Base-by-base conservation (phyloP, 2,797 vertebrate genomes). In the Urosaurus nigricauda region DNA sequence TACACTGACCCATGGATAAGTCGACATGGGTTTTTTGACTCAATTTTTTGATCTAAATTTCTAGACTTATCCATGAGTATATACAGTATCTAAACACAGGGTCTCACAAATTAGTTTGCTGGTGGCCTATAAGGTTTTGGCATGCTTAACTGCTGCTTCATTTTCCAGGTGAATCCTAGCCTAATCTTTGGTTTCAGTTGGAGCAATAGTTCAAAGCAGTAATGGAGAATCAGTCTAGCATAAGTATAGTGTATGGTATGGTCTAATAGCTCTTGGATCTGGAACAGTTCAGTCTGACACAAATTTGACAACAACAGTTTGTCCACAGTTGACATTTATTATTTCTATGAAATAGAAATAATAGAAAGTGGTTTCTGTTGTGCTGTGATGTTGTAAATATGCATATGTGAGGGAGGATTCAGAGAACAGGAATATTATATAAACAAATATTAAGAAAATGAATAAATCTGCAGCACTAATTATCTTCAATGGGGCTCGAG, bases 81-180 rank as follows among this genome's bases (percentile, higher is more conserved):
- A n/a, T n/a, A n/a, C n/a, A n/a, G n/a, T n/a, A n/a, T n/a, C 88
- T 87, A 75, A 85, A 88, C 85, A 88, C 89, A 89, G 91, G 90
- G 37, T 37, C 43, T 37, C 32, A 37, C 35, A 75, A 24, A 40
- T 53, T 24, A 78, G 2, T 73, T 14, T 21, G 70, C 13, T 79
- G 60, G 74, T 14, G 9, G 83, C 17, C 3, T 89, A 47, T 35
- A 32, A 56, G 2, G 37, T 51, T 53, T 35, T 73, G 56, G 26
- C 16, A 60, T 35, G 24, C 58, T 21, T 37, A 40, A 58, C 24
- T 51, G 5, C 32, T 37, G 17, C 43, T 32, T 63, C 32, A 51
- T 32, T 74, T 74, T n/a, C 68, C 16, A 74, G 40, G 1, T 47
- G n/a, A 80, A 70, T 37, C 8, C 37, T 29, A 65, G 12, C 26